Evolutionary conservation across 2,888 invertebrate genomes (phyloP).

Genomic region (Rhamphomyia laevipes): DNA sequence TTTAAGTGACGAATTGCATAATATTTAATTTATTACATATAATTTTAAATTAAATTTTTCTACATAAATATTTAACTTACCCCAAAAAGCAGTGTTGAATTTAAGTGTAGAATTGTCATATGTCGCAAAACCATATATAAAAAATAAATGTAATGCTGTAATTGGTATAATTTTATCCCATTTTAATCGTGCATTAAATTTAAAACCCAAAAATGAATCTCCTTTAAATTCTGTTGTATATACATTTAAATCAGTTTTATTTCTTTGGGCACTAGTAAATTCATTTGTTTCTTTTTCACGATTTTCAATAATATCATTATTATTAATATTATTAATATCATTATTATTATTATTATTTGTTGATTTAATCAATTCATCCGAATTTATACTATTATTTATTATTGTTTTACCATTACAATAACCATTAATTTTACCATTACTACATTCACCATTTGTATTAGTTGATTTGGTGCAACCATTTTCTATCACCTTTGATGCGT

Average conservation of each 20-base stretch:
- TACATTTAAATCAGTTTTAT: constrained; percentile 22
- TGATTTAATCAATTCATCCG: not conserved
- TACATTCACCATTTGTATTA: constrained; percentile 10
- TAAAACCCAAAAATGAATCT: constrained; percentile 30
- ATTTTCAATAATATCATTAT: constrained; percentile 1
- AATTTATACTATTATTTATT: not conserved
- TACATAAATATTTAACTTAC: too few relatives aligned
- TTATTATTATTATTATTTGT: not conserved
- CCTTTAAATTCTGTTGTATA: constrained; percentile 28
- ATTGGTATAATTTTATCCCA: constrained; percentile 51
- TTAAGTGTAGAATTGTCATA: too few relatives aligned
- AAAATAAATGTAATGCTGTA: constrained; percentile 40
- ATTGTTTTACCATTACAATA: not conserved
- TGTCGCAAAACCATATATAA: constrained; percentile 25
- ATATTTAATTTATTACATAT: too few relatives aligned
- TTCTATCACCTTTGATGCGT: constrained; percentile 19
- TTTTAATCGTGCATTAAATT: constrained; percentile 49
- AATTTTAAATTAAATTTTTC: too few relatives aligned
- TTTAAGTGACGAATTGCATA: too few relatives aligned
- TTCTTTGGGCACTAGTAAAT: constrained; percentile 2
- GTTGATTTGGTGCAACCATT: constrained; percentile 10
- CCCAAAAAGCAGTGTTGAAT: too few relatives aligned
- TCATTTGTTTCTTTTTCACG: constrained; percentile 11
- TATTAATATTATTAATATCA: constrained; percentile 4
- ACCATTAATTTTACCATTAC: constrained; percentile 13